A percentile compares a stretch with the other conserved stretches of the same genome.
Conservation (phyloP, 2,888 invertebrate genomes). For the Rhogogaster chlorosoma region DNA sequence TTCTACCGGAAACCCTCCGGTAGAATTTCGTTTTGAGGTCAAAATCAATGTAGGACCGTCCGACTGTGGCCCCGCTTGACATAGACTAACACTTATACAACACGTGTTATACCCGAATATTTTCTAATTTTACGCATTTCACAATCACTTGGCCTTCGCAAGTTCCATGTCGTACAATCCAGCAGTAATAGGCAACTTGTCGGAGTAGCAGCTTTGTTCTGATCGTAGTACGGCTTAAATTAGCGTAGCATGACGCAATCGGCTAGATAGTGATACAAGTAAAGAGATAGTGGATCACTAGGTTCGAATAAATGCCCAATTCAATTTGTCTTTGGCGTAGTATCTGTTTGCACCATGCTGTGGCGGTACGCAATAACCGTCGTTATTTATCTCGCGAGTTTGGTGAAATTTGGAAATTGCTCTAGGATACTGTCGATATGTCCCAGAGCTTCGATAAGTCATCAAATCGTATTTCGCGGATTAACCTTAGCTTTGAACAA, state of each 20-base stretch:
- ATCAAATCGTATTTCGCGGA: conserved; percentile 62
- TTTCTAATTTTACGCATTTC: no score
- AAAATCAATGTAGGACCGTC: no score
- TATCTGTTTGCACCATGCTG: neutral
- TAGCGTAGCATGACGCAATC: neutral
- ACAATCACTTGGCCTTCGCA: neutral
- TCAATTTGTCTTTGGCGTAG: neutral
- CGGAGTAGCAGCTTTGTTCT: neutral
- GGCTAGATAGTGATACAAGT: neutral
- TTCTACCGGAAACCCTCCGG: no score
- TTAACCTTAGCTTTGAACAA: conserved; percentile 59
- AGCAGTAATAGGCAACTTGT: neutral
- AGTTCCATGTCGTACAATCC: neutral
- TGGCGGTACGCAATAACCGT: neutral
- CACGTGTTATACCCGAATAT: neutral
- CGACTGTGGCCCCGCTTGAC: no score
- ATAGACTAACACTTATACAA: no score
- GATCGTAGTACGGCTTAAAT: neutral
- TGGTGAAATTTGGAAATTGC: neutral
- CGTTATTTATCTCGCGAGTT: neutral
- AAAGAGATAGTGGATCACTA: neutral
- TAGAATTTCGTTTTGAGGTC: no score
- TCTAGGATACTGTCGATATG: conserved; percentile 60
- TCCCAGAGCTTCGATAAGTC: conserved; percentile 61
- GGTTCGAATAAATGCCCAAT: no score